Conservation (phyloP, 2,888 invertebrate genomes). For the Phalangium opilio region DNA sequence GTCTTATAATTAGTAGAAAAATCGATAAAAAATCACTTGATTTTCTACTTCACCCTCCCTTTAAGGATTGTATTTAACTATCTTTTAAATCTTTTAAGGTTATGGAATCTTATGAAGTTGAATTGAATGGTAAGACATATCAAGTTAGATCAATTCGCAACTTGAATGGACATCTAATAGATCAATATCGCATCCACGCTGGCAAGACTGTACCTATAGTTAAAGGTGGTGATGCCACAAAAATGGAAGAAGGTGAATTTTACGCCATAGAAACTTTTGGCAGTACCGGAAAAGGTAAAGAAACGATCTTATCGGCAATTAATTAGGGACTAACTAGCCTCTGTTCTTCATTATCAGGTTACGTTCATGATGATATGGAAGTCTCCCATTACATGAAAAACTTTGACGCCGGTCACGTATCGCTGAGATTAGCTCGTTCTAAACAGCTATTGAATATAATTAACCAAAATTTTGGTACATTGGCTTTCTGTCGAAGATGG, state of each 20-base stretch:
- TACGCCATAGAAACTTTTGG: conserved; percentile 99
- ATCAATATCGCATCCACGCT: conserved; percentile 78
- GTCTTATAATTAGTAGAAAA: too few relatives aligned
- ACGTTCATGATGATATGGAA: conserved; percentile 97
- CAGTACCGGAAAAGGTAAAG: conserved; percentile 59
- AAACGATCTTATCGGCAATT: too few relatives aligned
- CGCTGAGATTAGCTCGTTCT: conserved; percentile 78
- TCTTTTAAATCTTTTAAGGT: too few relatives aligned
- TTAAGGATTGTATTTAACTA: too few relatives aligned
- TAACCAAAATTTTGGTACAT: conserved; percentile 90
- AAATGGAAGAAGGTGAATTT: conserved; percentile 93
- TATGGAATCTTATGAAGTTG: conserved; percentile 98
- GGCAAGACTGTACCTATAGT: conserved; percentile 99
- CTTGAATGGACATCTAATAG: conserved; percentile 97
- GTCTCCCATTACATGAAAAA: conserved; percentile 99
- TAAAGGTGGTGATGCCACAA: conserved; percentile 90
- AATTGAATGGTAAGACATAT: conserved; percentile 88
- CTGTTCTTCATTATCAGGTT: conserved; percentile 28
- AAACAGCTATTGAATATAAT: conserved; percentile 79
- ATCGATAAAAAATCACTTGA: too few relatives aligned
- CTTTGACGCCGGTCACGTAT: conserved; percentile 78
- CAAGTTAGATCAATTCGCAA: conserved; percentile 90
- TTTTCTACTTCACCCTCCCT: too few relatives aligned
- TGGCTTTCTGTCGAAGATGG: conserved; percentile 99
- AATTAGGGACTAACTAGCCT: too few relatives aligned